A percentile compares a stretch with the other conserved stretches of the same genome.
Evolutionary conservation across 1,140 invertebrate species (phyloP).

Genomic region (Drosophila tani): DNA sequence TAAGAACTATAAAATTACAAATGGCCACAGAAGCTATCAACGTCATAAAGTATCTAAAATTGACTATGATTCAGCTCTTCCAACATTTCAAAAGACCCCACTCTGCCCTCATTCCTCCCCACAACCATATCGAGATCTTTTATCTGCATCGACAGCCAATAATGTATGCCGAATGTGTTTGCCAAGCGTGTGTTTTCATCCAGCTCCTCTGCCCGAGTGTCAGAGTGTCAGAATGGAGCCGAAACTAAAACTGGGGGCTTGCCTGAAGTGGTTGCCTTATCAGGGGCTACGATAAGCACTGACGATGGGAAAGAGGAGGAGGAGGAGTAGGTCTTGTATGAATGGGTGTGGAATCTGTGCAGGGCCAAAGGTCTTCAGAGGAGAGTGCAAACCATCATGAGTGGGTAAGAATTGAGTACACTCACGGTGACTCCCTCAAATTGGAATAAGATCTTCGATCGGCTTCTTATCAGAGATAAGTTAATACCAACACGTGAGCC

Average conservation of each 20-base stretch:
- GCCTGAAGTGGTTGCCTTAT: slow-evolving; percentile 37
- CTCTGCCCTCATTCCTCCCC: not conserved
- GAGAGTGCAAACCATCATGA: slow-evolving; percentile 44
- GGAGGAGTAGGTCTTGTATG: not conserved
- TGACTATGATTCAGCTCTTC: not conserved
- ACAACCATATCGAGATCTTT: slow-evolving; percentile 31
- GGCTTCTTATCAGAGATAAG: slow-evolving; percentile 34
- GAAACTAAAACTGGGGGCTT: slow-evolving; percentile 21
- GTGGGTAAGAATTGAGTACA: slow-evolving; percentile 9
- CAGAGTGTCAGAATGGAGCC: not conserved
- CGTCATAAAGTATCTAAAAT: not conserved
- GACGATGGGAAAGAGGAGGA: too few relatives aligned
- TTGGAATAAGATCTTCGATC: slow-evolving; percentile 2
- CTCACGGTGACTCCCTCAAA: slow-evolving; percentile 14
- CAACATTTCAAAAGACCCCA: not conserved
- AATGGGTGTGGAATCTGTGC: slow-evolving; percentile 15
- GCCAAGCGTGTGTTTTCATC: not conserved
- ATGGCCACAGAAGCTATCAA: not conserved
- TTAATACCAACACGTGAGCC: not conserved
- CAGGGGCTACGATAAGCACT: slow-evolving; percentile 22
- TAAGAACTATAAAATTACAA: too few relatives aligned
- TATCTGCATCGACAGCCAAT: slow-evolving; percentile 34
- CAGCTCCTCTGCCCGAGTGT: not conserved
- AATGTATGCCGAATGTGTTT: slow-evolving; percentile 26
- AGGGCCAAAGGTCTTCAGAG: slow-evolving; percentile 11